Base-by-base conservation (phyloP, 2,888 invertebrate species). In the Exocentrus adspersus region DNA sequence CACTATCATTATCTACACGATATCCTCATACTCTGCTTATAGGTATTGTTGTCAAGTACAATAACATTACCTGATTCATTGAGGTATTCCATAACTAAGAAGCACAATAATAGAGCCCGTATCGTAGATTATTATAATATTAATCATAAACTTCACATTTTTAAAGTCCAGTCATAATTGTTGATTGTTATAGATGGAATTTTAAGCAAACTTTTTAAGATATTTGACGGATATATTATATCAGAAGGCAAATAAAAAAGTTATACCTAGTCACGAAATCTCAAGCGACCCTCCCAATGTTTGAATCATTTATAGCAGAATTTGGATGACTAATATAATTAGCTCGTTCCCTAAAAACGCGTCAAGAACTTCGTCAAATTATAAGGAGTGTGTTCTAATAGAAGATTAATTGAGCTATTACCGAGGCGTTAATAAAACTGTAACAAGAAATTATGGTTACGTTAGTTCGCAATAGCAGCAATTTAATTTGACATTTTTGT, bases 291-390 rank as follows among this genome's bases (percentile, higher is more conserved):
- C 51, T 51, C 51, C 51, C n/a, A 51, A 24, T 37, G 17, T 32
- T 51, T 51, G 51, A 51, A 51, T 51, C 32, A 51, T 51, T 32
- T 51, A 19, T 32, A 37, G 51, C 32, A 14, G 37, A 51, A 37
- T 30, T 32, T 16, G 4, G 37, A 20, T 51, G 51, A 51, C 37
- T 51, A 51, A 51, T 37, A 37, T 51, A 51, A 51, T 51, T 51
- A 19, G 51, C 19, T 16, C 32, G 28, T 51, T 32, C 51, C 51
- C 51, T 37, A 37, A 51, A 51, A 32, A 51, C 37, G 51, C 37
- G 51, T 51, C 51, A 51, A n/a, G 51, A 51, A 28, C 9, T 12
- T 9, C 24, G 30, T 19, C 51, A 51, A 51, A 51, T 32, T 17
- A 51, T 51, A 51, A 37, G 51, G 51, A 1, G 20, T 19, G 28